phyloP scores from a whole-genome alignment of 2,113 vertebrate species.

The Axis porcinus region DNA sequence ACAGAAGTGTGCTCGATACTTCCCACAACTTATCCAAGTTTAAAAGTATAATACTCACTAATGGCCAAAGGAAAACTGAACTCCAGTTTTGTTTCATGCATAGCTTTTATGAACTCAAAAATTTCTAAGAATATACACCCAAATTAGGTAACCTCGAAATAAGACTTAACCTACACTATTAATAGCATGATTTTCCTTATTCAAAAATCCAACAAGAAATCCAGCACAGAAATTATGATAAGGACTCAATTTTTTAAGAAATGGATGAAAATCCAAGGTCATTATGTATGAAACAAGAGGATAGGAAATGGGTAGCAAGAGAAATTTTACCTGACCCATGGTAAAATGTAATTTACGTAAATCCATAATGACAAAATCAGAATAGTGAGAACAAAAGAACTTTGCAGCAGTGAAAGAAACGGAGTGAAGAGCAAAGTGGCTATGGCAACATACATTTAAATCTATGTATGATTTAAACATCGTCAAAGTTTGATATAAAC shows the following conservation, averaged over 20 bases:
- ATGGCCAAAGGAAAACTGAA: conserved; percentile 34
- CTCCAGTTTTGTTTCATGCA: neutral
- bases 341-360: conserved; percentile 4
- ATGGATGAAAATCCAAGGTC: conserved; percentile 16
- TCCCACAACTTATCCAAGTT: neutral
- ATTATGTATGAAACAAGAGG: neutral
- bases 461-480: neutral
- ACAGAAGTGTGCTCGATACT: neutral
- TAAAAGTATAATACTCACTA: conserved; percentile 11
- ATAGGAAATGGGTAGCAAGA: neutral
- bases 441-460: neutral
- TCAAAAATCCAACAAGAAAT: neutral
- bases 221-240: neutral
- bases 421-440: neutral
- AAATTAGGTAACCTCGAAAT: neutral
- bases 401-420: neutral
- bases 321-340: neutral
- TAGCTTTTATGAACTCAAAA: neutral
- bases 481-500: neutral
- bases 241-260: conserved; percentile 10
- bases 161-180: neutral
- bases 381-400: neutral
- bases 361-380: neutral
- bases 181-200: conserved; percentile 20
- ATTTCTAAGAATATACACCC: neutral